phyloP scores from a whole-genome alignment of 2,888 invertebrate genomes.

The Drosophila macrothrix region DNA sequence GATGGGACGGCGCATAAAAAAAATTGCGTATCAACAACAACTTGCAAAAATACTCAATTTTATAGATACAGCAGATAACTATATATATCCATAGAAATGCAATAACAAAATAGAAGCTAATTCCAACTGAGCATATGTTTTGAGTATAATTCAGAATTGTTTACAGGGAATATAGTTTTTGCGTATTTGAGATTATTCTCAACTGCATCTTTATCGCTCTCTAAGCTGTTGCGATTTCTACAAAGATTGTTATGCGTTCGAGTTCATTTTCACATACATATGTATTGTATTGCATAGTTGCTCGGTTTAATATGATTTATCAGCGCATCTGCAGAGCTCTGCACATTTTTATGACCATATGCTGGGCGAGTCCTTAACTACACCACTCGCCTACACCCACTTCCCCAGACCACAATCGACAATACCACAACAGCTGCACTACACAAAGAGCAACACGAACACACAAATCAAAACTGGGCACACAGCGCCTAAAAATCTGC shows the following conservation, averaged over 20 bases:
- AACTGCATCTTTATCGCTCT: slow-evolving; percentile 30
- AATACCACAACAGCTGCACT: slow-evolving; percentile 51
- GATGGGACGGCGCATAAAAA: neutral
- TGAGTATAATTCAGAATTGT: neutral
- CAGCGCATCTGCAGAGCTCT: slow-evolving; percentile 62
- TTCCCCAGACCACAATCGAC: slow-evolving; percentile 9
- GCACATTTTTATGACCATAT: slow-evolving; percentile 78
- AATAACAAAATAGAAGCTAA: neutral
- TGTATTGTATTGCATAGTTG: slow-evolving; percentile 43
- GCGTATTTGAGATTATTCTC: neutral
- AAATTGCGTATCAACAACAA: neutral
- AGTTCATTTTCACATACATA: slow-evolving; percentile 39
- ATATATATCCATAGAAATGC: neutral
- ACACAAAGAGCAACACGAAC: slow-evolving; percentile 42
- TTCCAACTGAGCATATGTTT: neutral
- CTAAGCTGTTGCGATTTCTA: slow-evolving; percentile 32
- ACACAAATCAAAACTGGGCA: slow-evolving; percentile 72
- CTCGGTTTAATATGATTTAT: slow-evolving; percentile 71
- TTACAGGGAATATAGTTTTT: neutral
- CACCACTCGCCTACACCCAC: neutral
- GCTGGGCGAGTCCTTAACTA: slow-evolving; percentile 36
- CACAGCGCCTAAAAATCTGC: slow-evolving; percentile 77
- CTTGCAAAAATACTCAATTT: neutral
- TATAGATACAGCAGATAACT: neutral
- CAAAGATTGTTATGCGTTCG: slow-evolving; percentile 50